Conservation (phyloP, 2,113 vertebrate genomes). For the Pelusios castaneus region DNA sequence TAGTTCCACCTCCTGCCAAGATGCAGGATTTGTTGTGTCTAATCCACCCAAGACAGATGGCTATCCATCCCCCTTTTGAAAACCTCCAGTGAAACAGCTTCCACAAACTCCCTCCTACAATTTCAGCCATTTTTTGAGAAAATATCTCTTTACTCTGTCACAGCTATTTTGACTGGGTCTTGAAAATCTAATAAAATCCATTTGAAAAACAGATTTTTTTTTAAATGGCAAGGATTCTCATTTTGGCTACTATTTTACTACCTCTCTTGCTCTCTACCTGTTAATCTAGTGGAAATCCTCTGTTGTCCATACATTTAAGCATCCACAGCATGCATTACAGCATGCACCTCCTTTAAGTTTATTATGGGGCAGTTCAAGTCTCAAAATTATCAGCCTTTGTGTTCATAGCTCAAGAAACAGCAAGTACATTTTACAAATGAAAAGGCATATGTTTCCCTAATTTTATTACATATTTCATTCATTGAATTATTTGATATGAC, state of each 20-base stretch:
- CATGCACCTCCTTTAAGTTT: not conserved
- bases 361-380: not conserved
- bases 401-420: slow-evolving; percentile 13
- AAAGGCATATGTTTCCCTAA: slow-evolving; percentile 23
- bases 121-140: not conserved
- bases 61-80: not conserved
- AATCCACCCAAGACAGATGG: not conserved
- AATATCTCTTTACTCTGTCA: not conserved
- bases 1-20: not conserved
- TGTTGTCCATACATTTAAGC: not conserved
- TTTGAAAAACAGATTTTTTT: not conserved
- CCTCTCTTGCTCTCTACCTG: not conserved
- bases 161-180: rapidly evolving
- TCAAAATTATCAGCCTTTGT: not conserved
- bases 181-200: not conserved
- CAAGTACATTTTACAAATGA: slow-evolving; percentile 36
- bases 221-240: rapidly evolving
- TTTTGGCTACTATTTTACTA: not conserved
- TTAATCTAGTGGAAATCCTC: not conserved
- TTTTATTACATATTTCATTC: slow-evolving; percentile 8
- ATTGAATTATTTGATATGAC: slow-evolving; percentile 29
- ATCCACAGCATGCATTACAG: rapidly evolving
- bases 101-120: not conserved
- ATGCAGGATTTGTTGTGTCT: not conserved
- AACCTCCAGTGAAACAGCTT: not conserved